Percentiles rank a stretch among this genome's conserved stretches.
Conservation (phyloP, 2,888 invertebrate genomes). For the Pachycephus smyrnensis region DNA sequence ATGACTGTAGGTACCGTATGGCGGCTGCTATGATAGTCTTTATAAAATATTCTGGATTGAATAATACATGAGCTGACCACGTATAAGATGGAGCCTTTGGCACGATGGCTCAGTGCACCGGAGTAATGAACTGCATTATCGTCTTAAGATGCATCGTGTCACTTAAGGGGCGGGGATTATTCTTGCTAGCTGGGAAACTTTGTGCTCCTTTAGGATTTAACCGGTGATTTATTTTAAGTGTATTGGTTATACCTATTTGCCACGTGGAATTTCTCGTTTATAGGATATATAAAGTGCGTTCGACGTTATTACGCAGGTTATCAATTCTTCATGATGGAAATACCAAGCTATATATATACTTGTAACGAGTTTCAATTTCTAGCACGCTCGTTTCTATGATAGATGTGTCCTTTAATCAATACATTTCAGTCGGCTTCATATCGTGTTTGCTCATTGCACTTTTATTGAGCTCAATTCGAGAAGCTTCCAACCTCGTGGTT, state of each 20-base stretch:
- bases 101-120: conserved; percentile 5
- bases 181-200: background rate
- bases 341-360: no score
- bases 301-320: no score
- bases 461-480: background rate
- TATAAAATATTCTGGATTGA: conserved; percentile 19
- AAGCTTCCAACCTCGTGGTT: background rate
- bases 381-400: background rate
- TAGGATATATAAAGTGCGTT: background rate
- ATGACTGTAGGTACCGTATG: no score
- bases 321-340: no score
- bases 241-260: background rate
- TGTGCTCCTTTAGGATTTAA: background rate
- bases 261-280: background rate
- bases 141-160: conserved; percentile 36
- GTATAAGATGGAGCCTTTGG: conserved; percentile 21
- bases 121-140: conserved; percentile 46
- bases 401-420: background rate
- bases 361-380: no score
- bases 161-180: conserved; percentile 32
- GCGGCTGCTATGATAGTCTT: no score
- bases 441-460: background rate
- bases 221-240: background rate
- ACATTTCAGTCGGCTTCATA: background rate
- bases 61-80: conserved; percentile 42